phyloP scores from a whole-genome alignment of 1,140 invertebrate species.

The Antheraea mylitta region DNA sequence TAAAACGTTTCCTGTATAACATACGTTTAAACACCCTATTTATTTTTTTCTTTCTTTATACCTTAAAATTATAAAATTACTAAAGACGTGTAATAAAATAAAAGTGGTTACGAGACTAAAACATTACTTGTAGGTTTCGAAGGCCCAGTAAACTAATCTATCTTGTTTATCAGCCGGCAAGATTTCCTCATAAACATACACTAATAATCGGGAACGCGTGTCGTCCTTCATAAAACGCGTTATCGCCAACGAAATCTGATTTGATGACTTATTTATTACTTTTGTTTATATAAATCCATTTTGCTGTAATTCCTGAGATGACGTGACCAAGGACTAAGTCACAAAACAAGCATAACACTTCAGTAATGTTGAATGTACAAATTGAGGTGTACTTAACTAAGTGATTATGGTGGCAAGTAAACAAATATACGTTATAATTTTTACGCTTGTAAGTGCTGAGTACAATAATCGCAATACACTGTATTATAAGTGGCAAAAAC shows the following conservation, averaged over 20 bases:
- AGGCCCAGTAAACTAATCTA: background rate
- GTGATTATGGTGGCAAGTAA: background rate
- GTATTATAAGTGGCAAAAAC: no score
- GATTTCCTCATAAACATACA: background rate
- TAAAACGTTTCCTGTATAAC: no score
- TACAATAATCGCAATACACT: background rate
- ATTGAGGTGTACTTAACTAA: background rate
- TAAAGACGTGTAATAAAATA: background rate
- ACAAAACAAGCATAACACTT: background rate
- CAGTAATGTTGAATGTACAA: background rate
- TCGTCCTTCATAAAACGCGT: slow-evolving; percentile 25
- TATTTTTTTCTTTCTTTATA: background rate
- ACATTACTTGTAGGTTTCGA: background rate
- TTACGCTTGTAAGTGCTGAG: background rate
- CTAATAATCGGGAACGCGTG: slow-evolving; percentile 19
- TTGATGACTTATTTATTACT: slow-evolving; percentile 24
- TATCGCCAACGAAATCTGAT: slow-evolving; percentile 23
- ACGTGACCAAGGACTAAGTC: background rate
- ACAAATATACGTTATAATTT: background rate
- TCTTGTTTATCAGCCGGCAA: background rate
- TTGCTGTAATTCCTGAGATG: background rate
- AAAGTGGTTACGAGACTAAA: background rate
- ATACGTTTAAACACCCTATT: no score
- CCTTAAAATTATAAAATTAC: background rate
- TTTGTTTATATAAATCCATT: slow-evolving; percentile 19